Conservation (phyloP, 2,888 invertebrate species). For the Uropetala carovei region DNA sequence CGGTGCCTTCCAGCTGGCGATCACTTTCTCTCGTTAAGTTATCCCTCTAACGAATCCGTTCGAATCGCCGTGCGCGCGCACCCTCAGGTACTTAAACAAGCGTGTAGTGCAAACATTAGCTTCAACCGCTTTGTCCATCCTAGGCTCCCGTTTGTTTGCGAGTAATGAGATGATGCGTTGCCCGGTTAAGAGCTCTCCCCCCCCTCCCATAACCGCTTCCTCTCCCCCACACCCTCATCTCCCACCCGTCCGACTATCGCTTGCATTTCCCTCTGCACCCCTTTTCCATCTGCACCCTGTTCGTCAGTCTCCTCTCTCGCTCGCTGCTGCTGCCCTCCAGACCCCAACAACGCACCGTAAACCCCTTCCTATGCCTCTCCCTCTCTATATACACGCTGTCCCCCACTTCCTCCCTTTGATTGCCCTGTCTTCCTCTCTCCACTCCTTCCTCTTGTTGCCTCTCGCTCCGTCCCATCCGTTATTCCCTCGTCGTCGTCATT, state of each 20-base stretch:
- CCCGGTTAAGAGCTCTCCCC: neutral
- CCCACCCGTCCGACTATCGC: neutral
- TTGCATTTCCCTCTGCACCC: neutral
- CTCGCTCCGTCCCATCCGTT: too few relatives aligned
- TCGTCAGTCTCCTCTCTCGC: neutral
- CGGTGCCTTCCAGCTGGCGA: neutral
- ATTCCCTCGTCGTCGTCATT: neutral
- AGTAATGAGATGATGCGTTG: conserved; percentile 47
- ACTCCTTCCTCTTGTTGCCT: neutral
- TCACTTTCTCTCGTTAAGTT: neutral
- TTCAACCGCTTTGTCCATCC: neutral
- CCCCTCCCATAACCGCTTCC: neutral
- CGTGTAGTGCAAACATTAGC: conserved; percentile 24
- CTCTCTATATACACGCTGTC: neutral
- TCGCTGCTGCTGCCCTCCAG: neutral
- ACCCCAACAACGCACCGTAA: neutral
- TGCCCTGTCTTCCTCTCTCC: neutral
- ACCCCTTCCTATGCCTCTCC: neutral
- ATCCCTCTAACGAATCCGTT: conserved; percentile 19
- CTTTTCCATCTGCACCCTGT: neutral
- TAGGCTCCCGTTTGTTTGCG: conserved; percentile 43
- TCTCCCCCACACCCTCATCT: neutral
- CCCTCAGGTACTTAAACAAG: neutral
- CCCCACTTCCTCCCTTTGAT: conserved; percentile 16
- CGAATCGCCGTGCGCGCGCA: neutral